Percentiles rank a stretch among this genome's conserved stretches.
phyloP scores from a whole-genome alignment of 2,888 invertebrate genomes.

The Lasioglossum oenotherae region DNA sequence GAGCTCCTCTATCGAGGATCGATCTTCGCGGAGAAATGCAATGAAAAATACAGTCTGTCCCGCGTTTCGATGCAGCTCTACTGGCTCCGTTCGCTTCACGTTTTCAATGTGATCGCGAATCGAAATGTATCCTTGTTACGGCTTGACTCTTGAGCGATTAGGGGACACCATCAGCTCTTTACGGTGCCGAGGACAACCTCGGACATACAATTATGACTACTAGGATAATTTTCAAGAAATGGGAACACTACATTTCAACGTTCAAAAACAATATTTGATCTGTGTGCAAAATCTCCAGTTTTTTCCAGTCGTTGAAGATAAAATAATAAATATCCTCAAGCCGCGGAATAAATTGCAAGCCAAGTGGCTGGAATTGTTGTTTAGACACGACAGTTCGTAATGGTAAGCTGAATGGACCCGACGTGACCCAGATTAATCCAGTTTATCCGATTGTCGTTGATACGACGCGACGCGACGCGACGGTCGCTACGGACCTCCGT shows the following conservation, averaged over 20 bases:
- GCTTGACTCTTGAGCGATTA: background rate
- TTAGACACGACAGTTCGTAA: background rate
- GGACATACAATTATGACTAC: background rate
- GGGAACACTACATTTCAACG: too few relatives aligned
- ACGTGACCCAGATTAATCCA: conserved; percentile 1
- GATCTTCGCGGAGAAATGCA: conserved; percentile 25
- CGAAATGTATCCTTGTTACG: background rate
- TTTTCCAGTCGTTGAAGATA: background rate
- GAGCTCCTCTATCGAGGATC: background rate
- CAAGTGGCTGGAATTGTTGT: background rate
- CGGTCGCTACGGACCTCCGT: background rate
- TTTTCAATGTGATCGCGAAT: background rate
- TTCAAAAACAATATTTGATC: background rate
- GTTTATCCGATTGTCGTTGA: conserved; percentile 6
- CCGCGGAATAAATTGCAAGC: background rate
- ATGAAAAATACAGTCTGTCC: conserved; percentile 41
- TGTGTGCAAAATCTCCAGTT: background rate
- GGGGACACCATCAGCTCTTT: background rate
- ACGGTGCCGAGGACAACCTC: background rate
- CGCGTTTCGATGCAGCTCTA: background rate
- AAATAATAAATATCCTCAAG: background rate
- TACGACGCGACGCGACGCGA: background rate
- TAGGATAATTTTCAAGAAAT: too few relatives aligned
- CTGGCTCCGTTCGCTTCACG: background rate
- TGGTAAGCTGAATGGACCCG: background rate